Evolutionary conservation across 2,113 vertebrate species (phyloP), one percentile per base, ranked within the genome.

Genomic region (Apaloderma vittatum): DNA sequence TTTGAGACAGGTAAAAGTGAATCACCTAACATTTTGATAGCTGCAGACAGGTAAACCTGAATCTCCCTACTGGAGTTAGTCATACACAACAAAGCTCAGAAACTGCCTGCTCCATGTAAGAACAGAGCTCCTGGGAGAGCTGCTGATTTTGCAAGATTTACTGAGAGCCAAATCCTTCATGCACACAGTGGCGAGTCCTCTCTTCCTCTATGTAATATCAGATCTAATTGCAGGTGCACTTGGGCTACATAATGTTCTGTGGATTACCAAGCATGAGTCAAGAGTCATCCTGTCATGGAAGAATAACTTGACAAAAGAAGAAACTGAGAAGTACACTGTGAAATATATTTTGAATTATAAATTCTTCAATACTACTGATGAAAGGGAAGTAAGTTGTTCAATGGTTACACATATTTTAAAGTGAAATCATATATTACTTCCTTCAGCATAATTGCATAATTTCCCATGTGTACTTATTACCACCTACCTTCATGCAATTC

Each of bases 261-360:
- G 19, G 92, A 20, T 92, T 85, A 86, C 68, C 59, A 81, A 88
- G 61, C 8, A 72, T 3, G 72, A 90, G 3, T 59, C 90, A 2
- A 83, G 68, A 71, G 15, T 97, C 14, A 78, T 94, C 86, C 86
- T 97, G 48, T 92, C 36, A 51, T 97, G 97, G 97, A 81, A 78
- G 4, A 95, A 96, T 45, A 97, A 94, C 16, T 34, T 97, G 51
- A 95, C 94, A 40, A 59, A 89, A 88, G 92, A 97, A 86, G 97
- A 96, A 92, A 84, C 22, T 8, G 22, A 88, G 48, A 96, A 88
- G 12, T 93, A 96, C 54, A 61, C 21, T 45, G 97, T 95, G 92
- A 95, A 96, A 32, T 97, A 97, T 40, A 52, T 97, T 86, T 80
- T 97, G 88, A 90, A 30, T 77, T 97, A 97, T 21, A 95, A 76